These are phyloP conservation scores for Drymodes brunneopygia DNA, from an alignment of 2,113 vertebrate genomes.

Conservation along the genomic window DNA sequence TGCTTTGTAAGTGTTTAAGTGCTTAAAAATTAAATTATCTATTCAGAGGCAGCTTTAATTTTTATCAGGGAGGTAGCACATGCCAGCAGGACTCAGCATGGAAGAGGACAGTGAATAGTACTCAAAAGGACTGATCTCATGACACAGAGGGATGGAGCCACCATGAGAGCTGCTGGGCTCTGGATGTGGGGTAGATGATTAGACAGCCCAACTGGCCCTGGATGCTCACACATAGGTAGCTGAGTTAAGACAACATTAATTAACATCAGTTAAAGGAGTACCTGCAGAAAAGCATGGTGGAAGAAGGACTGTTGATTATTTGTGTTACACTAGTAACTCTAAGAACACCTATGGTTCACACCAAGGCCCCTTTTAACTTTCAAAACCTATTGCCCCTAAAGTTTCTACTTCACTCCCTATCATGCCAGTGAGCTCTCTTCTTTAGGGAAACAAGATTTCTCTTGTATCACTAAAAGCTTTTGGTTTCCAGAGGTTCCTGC, in stretches of 20 bases:
- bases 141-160: neutral
- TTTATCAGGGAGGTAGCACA: neutral
- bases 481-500: neutral
- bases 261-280: neutral
- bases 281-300: neutral
- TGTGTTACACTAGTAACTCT: neutral
- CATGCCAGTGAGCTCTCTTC: neutral
- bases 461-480: neutral
- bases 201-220: neutral
- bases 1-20: neutral
- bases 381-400: neutral
- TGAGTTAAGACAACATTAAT: neutral
- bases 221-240: neutral
- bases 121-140: neutral
- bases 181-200: neutral
- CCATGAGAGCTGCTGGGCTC: accelerated
- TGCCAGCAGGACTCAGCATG: neutral
- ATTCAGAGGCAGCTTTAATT: neutral
- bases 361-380: neutral
- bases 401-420: neutral
- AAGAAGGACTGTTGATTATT: neutral
- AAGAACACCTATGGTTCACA: neutral
- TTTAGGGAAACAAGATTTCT: neutral
- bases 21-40: neutral
- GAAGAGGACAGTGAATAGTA: neutral